phyloP scores from a whole-genome alignment of 2,797 vertebrate species.

The Muraenolepis orangiensis region DNA sequence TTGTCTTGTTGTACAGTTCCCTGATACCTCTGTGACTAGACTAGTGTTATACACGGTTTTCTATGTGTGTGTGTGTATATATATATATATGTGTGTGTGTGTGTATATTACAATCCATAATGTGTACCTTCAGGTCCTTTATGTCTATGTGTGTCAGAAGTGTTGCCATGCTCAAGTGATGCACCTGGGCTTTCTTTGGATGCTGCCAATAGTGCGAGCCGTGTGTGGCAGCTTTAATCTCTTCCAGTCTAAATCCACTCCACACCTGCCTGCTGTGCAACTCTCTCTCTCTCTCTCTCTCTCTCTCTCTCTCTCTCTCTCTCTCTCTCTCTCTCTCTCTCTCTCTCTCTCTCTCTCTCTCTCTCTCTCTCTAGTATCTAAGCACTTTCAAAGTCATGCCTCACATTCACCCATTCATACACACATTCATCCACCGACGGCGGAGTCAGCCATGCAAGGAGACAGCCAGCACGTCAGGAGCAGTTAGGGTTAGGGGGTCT shows the following conservation, averaged over 20 bases:
- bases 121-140: not conserved
- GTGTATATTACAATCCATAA: not conserved
- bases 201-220: too few relatives aligned
- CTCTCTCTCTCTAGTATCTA: not conserved
- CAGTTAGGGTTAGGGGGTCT: too few relatives aligned
- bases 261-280: not conserved
- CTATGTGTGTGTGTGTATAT: not conserved
- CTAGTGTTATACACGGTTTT: not conserved
- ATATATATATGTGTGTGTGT: not conserved
- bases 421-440: too few relatives aligned
- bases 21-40: not conserved
- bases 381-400: too few relatives aligned
- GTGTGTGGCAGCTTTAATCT: not conserved
- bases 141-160: not conserved
- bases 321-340: too few relatives aligned
- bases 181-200: not conserved
- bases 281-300: not conserved
- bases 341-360: too few relatives aligned
- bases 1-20: not conserved
- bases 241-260: not conserved
- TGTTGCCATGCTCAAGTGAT: not conserved
- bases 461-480: too few relatives aligned
- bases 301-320: too few relatives aligned
- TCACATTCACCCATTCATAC: too few relatives aligned
- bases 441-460: too few relatives aligned